Conservation (phyloP, 2,797 vertebrate species). For the Anabacerthia variegaticeps region DNA sequence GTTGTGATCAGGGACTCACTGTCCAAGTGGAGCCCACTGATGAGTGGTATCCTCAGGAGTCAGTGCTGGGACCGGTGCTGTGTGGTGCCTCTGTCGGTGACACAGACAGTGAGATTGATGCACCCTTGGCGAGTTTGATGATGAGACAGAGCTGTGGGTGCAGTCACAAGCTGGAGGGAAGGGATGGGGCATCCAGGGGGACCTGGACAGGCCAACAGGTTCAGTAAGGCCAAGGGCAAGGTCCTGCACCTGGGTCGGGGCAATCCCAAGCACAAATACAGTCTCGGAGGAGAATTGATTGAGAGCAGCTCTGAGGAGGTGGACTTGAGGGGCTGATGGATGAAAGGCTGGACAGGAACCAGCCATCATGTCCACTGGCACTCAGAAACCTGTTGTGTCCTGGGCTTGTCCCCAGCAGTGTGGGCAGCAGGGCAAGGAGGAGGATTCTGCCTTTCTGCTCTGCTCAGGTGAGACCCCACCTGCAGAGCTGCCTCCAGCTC, state of each 20-base stretch:
- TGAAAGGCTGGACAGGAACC: not conserved
- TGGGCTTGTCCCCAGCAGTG: not conserved
- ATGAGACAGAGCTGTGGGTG: not conserved
- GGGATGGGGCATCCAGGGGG: not conserved
- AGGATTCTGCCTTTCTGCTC: not conserved
- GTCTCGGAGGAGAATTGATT: not conserved
- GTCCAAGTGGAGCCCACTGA: not conserved
- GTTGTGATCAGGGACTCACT: not conserved
- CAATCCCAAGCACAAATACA: not conserved
- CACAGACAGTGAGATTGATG: not conserved
- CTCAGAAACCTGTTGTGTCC: not conserved
- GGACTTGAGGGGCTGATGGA: fast-evolving
- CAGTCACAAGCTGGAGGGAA: not conserved
- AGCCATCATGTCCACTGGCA: not conserved
- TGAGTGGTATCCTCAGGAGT: not conserved
- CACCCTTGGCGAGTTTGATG: not conserved
- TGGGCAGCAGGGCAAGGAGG: not conserved
- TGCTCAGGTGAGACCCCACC: not conserved
- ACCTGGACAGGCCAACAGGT: not conserved
- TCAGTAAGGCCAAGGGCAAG: not conserved
- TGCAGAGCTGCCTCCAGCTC: not conserved
- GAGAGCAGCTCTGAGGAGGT: not conserved
- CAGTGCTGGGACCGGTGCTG: not conserved
- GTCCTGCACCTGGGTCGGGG: not conserved
- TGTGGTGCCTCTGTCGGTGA: not conserved